Evolutionary conservation across 2,888 invertebrate genomes (phyloP), one percentile per base, ranked within the genome.

Genomic region (Leucania comma): DNA sequence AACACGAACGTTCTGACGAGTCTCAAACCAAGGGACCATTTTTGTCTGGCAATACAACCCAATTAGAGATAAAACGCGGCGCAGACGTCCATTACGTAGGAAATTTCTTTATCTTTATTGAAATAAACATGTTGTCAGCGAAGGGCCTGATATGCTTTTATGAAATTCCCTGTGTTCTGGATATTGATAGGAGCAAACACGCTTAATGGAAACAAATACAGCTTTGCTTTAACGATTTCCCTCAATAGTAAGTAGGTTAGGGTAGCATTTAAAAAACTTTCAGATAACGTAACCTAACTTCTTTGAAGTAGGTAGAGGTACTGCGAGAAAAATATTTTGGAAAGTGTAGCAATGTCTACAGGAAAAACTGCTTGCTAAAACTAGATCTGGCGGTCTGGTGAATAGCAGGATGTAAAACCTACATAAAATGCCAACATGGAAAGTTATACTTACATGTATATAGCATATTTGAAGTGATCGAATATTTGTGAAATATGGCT

Each of bases 91-190:
- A 85, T 89, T 87, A 87, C 81, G 81, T 75, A 62, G 77, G 80
- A 83, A 81, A 86, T 83, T 83, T 81, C 83, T 89, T 86, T 88
- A 89, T 90, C 86, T 88, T 85, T 86, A 86, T 87, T 86, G 82
- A 81, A 89, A 87, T 86, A 73, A 84, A 84, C 80, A 85, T 83
- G 82, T 78, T 81, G 78, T 71, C 70, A 83, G 76, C 72, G 84
- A 87, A 83, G 78, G 78, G 73, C 80, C 59, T 70, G 77, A 80
- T 76, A 77, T 35, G 71, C 66, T 64, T 77, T 75, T 75, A 78
- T 78, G 46, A 75, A 73, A 75, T 58, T 59, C 72, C 63, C 38
- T 62, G 62, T 72, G 58, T 69, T 78, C 71, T 72, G 80, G 56
- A 80, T 70, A 70, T 67, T 72, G 51, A 75, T 78, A 69, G 54